phyloP scores from a whole-genome alignment of 1,140 invertebrate species.

The Hestina assimilis region DNA sequence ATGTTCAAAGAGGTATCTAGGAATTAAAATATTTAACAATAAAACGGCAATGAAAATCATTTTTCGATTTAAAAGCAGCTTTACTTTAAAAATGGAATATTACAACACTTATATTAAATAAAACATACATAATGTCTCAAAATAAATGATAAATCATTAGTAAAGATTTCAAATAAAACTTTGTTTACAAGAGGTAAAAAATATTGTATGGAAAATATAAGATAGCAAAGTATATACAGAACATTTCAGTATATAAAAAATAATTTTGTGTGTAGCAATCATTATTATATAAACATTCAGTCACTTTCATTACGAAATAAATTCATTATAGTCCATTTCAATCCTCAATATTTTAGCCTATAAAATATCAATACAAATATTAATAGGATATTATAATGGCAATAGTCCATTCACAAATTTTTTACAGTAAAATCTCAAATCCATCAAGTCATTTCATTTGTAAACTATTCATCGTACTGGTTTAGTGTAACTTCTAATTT shows the following conservation, averaged over 20 bases:
- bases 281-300: slow-evolving; percentile 57
- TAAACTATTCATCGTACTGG: slow-evolving; percentile 63
- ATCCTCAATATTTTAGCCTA: slow-evolving; percentile 55
- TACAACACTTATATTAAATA: slow-evolving; percentile 60
- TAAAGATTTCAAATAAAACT: slow-evolving; percentile 49
- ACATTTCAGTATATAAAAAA: slow-evolving; percentile 46
- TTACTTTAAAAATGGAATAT: slow-evolving; percentile 66
- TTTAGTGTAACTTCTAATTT: slow-evolving; percentile 78
- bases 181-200: slow-evolving; percentile 54
- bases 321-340: slow-evolving; percentile 46
- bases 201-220: slow-evolving; percentile 51
- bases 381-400: slow-evolving; percentile 25
- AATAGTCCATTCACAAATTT: slow-evolving; percentile 25
- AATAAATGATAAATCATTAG: slow-evolving; percentile 59
- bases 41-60: slow-evolving; percentile 15
- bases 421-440: slow-evolving; percentile 12
- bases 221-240: slow-evolving; percentile 58
- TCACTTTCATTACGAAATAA: slow-evolving; percentile 66
- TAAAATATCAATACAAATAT: slow-evolving; percentile 32
- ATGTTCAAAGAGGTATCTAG: background rate
- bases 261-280: slow-evolving; percentile 41
- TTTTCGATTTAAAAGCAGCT: slow-evolving; percentile 43
- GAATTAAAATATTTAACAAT: slow-evolving; percentile 19
- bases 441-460: slow-evolving; percentile 11
- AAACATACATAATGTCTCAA: slow-evolving; percentile 60